These are phyloP conservation scores for Ceratosolen fusciceps DNA, from an alignment of 1,140 invertebrate species.

Conservation along the genomic window DNA sequence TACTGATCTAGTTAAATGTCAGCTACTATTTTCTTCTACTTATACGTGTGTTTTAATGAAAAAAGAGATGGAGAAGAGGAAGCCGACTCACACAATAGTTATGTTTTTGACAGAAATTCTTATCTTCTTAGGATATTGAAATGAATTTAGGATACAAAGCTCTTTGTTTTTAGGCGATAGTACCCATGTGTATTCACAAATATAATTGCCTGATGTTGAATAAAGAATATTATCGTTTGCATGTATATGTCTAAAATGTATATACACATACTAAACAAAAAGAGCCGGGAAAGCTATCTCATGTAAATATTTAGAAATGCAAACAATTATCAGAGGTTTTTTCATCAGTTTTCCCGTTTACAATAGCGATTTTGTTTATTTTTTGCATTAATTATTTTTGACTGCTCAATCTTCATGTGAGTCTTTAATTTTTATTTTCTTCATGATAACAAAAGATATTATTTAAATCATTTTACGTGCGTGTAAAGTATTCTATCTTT, in stretches of 20 bases:
- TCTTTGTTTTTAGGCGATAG: neutral
- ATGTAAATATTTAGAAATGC: neutral
- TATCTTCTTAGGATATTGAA: neutral
- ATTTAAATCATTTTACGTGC: too few species aligned
- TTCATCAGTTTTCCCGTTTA: neutral
- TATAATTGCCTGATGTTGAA: slow-evolving; percentile 23
- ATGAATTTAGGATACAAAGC: too few species aligned
- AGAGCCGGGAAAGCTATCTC: neutral
- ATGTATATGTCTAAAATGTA: neutral
- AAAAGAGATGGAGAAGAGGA: neutral
- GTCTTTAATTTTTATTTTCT: too few species aligned
- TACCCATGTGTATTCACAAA: neutral
- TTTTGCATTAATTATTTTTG: neutral
- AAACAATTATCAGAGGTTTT: neutral
- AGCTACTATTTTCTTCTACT: neutral
- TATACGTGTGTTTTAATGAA: neutral
- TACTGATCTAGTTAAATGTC: slow-evolving; percentile 22
- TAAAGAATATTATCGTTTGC: slow-evolving; percentile 40
- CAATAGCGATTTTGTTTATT: neutral
- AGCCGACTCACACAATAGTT: neutral
- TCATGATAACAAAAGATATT: too few species aligned
- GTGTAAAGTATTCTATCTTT: too few species aligned
- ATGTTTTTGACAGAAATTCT: slow-evolving; percentile 36
- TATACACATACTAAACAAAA: neutral
- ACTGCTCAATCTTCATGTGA: too few species aligned